A percentile compares a stretch with the other conserved stretches of the same genome.
phyloP scores from a whole-genome alignment of 2,113 vertebrate species.

The Albula glossodonta region DNA sequence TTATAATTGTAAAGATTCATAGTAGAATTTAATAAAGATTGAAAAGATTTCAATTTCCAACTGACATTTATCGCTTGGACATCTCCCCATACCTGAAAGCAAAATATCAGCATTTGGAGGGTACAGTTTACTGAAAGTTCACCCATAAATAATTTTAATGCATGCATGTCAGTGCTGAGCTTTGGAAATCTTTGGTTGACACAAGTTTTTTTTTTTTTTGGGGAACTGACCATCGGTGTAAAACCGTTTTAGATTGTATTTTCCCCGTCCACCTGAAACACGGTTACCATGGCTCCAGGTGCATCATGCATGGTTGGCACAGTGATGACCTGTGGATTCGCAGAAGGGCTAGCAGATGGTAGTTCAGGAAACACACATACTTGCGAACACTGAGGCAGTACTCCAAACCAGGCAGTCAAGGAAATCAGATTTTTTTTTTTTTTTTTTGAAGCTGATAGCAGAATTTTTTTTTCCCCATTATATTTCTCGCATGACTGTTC shows the following conservation, averaged over 20 bases:
- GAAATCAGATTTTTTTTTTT: not conserved
- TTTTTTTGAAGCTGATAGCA: no score
- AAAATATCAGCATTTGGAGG: conserved; percentile 46
- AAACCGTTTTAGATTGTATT: not conserved
- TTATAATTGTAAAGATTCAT: not conserved
- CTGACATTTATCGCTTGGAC: conserved; percentile 30
- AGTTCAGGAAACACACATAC: no score
- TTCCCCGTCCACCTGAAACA: not conserved
- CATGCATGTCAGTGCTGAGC: not conserved
- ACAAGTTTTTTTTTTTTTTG: not conserved
- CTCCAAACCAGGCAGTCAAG: not conserved
- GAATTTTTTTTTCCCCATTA: no score
- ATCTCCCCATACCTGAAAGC: conserved; percentile 40
- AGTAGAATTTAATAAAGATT: conserved; percentile 1
- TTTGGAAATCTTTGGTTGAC: not conserved
- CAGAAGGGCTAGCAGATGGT: not conserved
- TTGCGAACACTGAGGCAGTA: not conserved
- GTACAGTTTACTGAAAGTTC: conserved; percentile 28
- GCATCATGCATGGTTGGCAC: conserved; percentile 1
- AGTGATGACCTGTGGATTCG: not conserved
- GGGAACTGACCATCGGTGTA: not conserved
- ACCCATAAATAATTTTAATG: conserved; percentile 27
- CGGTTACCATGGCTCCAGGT: not conserved
- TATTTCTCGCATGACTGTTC: no score
- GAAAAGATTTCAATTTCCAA: conserved; percentile 38